Evolutionary conservation across 1,140 invertebrate species (phyloP), one percentile per base, ranked within the genome.

Genomic region (Riptortus pedestris): DNA sequence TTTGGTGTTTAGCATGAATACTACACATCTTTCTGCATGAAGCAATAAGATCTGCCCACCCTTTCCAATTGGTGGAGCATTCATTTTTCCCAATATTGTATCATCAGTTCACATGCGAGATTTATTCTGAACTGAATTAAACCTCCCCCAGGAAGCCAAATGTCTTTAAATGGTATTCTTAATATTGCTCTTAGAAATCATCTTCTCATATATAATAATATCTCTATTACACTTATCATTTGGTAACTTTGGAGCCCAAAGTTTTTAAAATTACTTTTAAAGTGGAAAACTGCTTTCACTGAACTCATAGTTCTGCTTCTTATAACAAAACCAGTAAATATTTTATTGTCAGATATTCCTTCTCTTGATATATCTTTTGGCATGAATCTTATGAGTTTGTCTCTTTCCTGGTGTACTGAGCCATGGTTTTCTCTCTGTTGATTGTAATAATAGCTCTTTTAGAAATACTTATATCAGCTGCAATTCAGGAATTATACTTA

Each of bases 401-500:
- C 45, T n/a, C n/a, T 48, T 48, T 48, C n/a, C 45, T 48, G 45
- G 45, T 48, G 45, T 48, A 48, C 45, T 48, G 3, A 48, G 45
- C 45, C 45, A 11, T 48, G 45, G n/a, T 48, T 48, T 48, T 48
- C 45, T 20, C 45, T n/a, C n/a, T 38, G 31, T 7, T 38, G 31
- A 38, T 38, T 38, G 5, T 38, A 14, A 38, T 14, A 38, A 38
- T 7, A 5, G 31, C 14, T 38, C 31, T 38, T 38, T 38, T 38
- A 14, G 31, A 38, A 38, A 38, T 38, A 14, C 14, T 38, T 7
- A 14, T 38, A 5, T 5, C 31, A 5, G 31, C 31, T 38, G 31
- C 31, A 38, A 14, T 38, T 38, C 31, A 14, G 31, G n/a, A n/a
- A n/a, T n/a, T n/a, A n/a, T n/a, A n/a, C n/a, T 38, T 14, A 5